Evolutionary conservation across 2,113 vertebrate genomes (phyloP).

Genomic region (Hypomesus transpacificus): DNA sequence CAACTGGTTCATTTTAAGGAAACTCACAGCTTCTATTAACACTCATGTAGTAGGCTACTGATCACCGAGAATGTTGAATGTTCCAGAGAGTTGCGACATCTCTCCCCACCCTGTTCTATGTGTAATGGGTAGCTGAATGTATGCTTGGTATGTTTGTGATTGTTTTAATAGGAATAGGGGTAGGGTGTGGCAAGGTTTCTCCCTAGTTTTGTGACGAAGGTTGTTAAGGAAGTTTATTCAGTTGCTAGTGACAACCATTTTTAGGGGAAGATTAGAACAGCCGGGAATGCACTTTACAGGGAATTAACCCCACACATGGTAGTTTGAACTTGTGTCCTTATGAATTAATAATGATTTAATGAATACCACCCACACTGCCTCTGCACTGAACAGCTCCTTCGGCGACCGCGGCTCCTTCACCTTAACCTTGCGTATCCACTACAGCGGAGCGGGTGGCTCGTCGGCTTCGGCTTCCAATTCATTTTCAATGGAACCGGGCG

Average conservation of each 20-base stretch:
- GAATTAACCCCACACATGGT: too few species aligned
- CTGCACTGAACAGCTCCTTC: too few species aligned
- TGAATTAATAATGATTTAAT: too few species aligned
- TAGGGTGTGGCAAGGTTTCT: background rate
- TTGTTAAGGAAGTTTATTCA: background rate
- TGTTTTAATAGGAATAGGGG: slow-evolving; percentile 1
- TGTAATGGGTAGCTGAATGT: slow-evolving; percentile 11
- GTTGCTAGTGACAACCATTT: slow-evolving; percentile 17
- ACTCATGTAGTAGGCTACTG: slow-evolving; percentile 35
- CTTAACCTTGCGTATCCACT: too few species aligned
- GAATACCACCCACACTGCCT: too few species aligned
- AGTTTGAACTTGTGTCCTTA: too few species aligned
- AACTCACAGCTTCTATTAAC: slow-evolving; percentile 19
- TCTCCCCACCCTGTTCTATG: slow-evolving; percentile 30
- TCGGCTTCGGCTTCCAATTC: too few species aligned
- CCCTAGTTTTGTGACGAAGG: background rate
- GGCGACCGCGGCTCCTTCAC: too few species aligned
- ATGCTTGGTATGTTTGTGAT: slow-evolving; percentile 6
- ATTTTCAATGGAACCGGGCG: too few species aligned
- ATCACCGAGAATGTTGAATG: slow-evolving; percentile 11
- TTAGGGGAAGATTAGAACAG: background rate
- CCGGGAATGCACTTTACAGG: too few species aligned
- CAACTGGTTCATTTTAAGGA: background rate
- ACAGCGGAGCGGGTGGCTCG: too few species aligned
- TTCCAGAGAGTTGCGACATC: slow-evolving; percentile 40